Percentiles rank a stretch among this genome's conserved stretches.
phyloP scores from a whole-genome alignment of 2,113 vertebrate genomes.

The Charina bottae region DNA sequence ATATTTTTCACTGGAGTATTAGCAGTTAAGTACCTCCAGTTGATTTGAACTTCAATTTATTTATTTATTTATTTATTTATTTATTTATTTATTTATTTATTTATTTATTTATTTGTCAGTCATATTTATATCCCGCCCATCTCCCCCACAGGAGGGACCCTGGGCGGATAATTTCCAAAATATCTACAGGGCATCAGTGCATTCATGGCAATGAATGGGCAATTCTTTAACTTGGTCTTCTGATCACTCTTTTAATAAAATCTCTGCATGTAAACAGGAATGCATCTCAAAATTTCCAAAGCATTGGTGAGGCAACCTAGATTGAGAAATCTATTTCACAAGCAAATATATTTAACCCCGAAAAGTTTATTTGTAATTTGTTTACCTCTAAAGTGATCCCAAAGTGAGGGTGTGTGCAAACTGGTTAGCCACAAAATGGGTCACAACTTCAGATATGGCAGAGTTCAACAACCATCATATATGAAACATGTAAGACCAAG shows the following conservation, averaged over 20 bases:
- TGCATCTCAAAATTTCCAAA: neutral
- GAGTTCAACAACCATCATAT: neutral
- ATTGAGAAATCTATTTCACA: constrained; percentile 8
- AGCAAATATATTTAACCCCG: neutral
- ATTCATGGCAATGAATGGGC: neutral
- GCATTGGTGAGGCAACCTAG: neutral
- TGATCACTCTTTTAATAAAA: neutral
- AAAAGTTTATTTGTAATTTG: neutral
- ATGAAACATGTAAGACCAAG: neutral
- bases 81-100: too few relatives aligned
- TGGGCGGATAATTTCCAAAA: too few relatives aligned
- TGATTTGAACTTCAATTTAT: neutral
- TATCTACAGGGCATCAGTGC: neutral
- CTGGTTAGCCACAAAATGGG: too few relatives aligned
- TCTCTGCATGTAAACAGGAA: neutral
- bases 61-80: too few relatives aligned
- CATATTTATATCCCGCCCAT: too few relatives aligned
- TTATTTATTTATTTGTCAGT: too few relatives aligned
- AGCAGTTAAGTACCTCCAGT: neutral
- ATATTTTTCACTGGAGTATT: neutral
- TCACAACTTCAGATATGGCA: neutral
- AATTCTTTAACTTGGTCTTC: neutral
- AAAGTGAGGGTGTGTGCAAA: neutral
- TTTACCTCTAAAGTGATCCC: neutral
- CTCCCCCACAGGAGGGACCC: too few relatives aligned